Base-by-base conservation (phyloP, 2,888 invertebrate species). In the Nomada fucata region DNA sequence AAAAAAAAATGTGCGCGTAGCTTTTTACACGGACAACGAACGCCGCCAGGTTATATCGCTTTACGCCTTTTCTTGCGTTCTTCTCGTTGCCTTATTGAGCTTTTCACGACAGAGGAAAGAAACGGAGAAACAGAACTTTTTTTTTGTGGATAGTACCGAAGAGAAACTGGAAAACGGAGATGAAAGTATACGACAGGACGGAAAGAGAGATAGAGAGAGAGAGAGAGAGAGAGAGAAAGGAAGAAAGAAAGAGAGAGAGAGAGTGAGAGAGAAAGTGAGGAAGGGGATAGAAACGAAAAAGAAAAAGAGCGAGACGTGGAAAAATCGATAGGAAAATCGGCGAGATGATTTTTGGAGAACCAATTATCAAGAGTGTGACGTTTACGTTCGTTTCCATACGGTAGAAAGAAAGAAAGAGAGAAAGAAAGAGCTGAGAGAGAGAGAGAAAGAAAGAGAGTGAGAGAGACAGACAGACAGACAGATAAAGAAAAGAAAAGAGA, bases 21-120 rank as follows among this genome's bases (percentile, higher is more conserved):
- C 72, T 67, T 26, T 59, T 59, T 57, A 10, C 78, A 83, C 65
- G 76, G 83, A 85, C 79, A 82, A 85, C 83, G 82, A 82, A 83
- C 88, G 89, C 90, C 87, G 89, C 84, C 88, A 86, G 87, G 82
- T 89, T 90, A 23, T 68, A 88, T 90, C 91, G 89, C 90, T 92
- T 91, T 90, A 36, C 91, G 90, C 88, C 91, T 91, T 90, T 90
- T 92, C 89, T 92, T 89, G 86, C 88, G 86, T 90, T 86, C 88
- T 89, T 87, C 89, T 91, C 90, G 86, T 90, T 91, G 86, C 85
- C 85, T 85, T 71, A 76, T 69, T 60, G 72, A 52, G 47, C 47
- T 57, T 57, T 84, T 65, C 63, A 76, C 63, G 72, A 80, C 76
- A 75, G 63, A 63, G 72, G 74, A 69, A 74, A 42, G 67, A 77